Conservation (phyloP, 1,140 invertebrate genomes). For the Cylas formicarius region DNA sequence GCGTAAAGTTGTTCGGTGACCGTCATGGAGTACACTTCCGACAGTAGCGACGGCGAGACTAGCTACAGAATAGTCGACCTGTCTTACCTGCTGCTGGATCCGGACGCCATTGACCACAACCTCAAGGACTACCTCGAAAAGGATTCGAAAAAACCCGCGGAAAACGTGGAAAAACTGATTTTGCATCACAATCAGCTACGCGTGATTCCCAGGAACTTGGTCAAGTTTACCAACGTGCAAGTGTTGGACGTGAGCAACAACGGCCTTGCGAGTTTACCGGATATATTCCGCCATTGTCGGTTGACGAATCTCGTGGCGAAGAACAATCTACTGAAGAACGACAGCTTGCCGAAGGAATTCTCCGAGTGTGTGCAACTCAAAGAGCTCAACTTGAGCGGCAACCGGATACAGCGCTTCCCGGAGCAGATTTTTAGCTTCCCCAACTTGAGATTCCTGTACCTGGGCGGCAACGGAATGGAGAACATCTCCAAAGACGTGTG, state of each 20-base stretch:
- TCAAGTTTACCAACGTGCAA: slow-evolving; percentile 57
- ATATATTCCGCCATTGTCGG: slow-evolving; percentile 64
- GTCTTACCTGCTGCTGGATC: slow-evolving; percentile 57
- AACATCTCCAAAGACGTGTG: slow-evolving; percentile 75
- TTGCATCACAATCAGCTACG: slow-evolving; percentile 64
- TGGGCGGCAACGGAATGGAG: slow-evolving; percentile 82
- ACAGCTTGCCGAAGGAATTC: slow-evolving; percentile 81
- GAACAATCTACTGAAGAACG: slow-evolving; percentile 77
- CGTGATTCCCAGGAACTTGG: slow-evolving; percentile 26
- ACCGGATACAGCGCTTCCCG: slow-evolving; percentile 76
- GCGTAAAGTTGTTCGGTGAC: no score
- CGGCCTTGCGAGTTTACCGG: slow-evolving; percentile 65
- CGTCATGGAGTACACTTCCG: slow-evolving; percentile 77
- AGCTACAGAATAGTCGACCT: slow-evolving; percentile 62
- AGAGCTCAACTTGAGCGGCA: slow-evolving; percentile 89
- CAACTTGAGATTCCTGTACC: slow-evolving; percentile 74
- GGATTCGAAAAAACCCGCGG: slow-evolving; percentile 49
- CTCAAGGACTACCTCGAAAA: slow-evolving; percentile 47
- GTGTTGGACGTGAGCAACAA: slow-evolving; percentile 85
- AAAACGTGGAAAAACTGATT: slow-evolving; percentile 62
- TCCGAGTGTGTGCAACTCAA: slow-evolving; percentile 49
- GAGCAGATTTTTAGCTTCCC: slow-evolving; percentile 74
- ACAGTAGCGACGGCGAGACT: slow-evolving; percentile 68
- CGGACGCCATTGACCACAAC: slow-evolving; percentile 50
- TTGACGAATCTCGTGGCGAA: slow-evolving; percentile 74